Conservation (phyloP, 2,888 invertebrate genomes). For the Panopea generosa region DNA sequence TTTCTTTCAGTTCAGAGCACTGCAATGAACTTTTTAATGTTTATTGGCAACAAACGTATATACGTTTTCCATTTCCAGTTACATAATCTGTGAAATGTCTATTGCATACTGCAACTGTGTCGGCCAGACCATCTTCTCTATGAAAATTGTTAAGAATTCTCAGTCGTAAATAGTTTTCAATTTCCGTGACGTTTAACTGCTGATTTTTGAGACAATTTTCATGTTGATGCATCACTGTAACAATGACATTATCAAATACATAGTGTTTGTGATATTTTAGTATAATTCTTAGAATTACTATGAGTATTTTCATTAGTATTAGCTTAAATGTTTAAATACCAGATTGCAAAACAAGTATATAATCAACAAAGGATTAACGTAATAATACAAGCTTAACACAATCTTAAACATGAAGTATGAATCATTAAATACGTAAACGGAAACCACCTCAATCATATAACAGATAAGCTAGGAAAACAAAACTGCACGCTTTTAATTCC, state of each 20-base stretch:
- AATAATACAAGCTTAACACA: no score
- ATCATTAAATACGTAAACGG: no score
- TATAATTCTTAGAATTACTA: no score
- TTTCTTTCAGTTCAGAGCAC: slow-evolving; percentile 26
- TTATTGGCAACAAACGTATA: slow-evolving; percentile 40
- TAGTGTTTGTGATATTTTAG: no score
- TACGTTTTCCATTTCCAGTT: background rate
- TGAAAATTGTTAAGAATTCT: slow-evolving; percentile 42
- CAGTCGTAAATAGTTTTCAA: slow-evolving; percentile 20
- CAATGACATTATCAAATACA: slow-evolving; percentile 20
- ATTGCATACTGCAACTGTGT: slow-evolving; percentile 33
- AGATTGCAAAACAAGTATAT: no score
- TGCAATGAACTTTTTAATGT: slow-evolving; percentile 1
- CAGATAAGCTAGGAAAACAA: no score
- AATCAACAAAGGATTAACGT: no score
- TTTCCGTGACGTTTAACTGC: background rate
- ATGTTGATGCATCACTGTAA: slow-evolving; percentile 32
- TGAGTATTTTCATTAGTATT: no score
- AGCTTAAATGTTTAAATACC: no score
- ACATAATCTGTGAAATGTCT: slow-evolving; percentile 13
- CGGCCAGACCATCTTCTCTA: background rate
- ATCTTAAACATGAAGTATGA: no score
- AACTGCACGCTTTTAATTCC: no score
- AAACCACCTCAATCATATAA: no score
- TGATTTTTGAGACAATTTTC: slow-evolving; percentile 29